These are phyloP conservation scores for Lordiphosa andalusiaca DNA, from an alignment of 2,888 invertebrate species.

Conservation along the genomic window DNA sequence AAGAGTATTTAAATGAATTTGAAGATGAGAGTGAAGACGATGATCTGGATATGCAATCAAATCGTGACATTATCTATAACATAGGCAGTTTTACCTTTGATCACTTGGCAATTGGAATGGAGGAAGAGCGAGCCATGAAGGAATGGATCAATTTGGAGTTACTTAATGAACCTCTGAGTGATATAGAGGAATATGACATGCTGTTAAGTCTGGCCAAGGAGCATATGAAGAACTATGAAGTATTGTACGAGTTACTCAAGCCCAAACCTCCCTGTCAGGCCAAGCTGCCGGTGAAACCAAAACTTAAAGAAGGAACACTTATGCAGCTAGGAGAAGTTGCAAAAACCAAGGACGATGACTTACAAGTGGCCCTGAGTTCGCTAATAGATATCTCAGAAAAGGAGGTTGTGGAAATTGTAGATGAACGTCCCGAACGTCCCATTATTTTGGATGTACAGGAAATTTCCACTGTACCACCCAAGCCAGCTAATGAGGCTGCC, in stretches of 20 bases:
- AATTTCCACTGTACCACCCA: constrained; percentile 5
- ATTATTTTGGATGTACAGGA: constrained; percentile 8
- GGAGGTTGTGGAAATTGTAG: neutral
- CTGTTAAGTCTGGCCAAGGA: constrained; percentile 8
- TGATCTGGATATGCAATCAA: fast-evolving
- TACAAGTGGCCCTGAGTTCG: too few relatives aligned
- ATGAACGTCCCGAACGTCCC: constrained; percentile 8
- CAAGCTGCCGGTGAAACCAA: neutral
- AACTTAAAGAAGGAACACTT: too few relatives aligned
- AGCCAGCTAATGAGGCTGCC: constrained; percentile 9
- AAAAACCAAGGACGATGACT: too few relatives aligned
- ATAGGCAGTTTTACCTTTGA: too few relatives aligned
- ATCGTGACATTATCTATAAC: too few relatives aligned
- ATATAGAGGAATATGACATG: constrained; percentile 23
- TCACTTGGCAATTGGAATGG: neutral
- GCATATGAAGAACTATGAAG: neutral
- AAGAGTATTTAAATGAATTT: too few relatives aligned
- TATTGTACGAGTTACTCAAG: constrained; percentile 9
- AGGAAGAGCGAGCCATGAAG: constrained; percentile 17
- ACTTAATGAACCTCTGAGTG: constrained; percentile 14
- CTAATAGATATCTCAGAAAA: neutral
- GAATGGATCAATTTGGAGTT: constrained; percentile 18
- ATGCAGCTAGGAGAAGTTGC: too few relatives aligned
- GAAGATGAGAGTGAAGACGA: too few relatives aligned
- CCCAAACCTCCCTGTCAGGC: neutral